A percentile compares a stretch with the other conserved stretches of the same genome.
Evolutionary conservation across 53 echinoderm and acorn worm species (phyloP).

Genomic region (Pentamera pediparva): DNA sequence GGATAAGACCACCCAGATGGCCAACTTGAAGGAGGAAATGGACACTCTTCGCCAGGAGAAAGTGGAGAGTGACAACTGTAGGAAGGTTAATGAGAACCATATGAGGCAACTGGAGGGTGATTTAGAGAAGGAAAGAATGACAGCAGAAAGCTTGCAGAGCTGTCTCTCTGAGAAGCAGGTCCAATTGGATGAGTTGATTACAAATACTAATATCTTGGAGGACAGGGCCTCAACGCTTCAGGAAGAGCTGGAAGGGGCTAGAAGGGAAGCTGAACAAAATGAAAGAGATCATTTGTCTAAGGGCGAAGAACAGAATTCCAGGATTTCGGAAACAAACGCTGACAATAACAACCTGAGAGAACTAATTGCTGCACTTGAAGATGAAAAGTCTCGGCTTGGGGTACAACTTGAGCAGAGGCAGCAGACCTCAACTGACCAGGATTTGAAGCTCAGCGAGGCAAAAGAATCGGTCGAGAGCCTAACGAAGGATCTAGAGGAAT

Average conservation of each 20-base stretch:
- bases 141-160: background rate
- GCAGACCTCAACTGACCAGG: no score
- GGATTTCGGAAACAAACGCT: background rate
- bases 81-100: slow-evolving; percentile 16
- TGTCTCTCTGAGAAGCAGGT: background rate
- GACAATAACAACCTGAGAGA: no score
- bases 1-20: slow-evolving; percentile 32
- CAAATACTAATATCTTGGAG: background rate
- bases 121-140: background rate
- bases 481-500: slow-evolving; percentile 11
- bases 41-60: slow-evolving; percentile 35
- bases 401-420: no score
- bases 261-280: background rate
- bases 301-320: background rate
- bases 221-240: background rate
- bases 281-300: background rate
- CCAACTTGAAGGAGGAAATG: slow-evolving; percentile 32
- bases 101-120: slow-evolving; percentile 5
- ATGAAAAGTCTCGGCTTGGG: no score
- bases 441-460: background rate
- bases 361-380: no score
- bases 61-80: background rate
- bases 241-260: background rate
- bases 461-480: background rate
- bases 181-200: background rate